Conservation (phyloP, 92 coral and sea anemone species). For the Parazoanthus darwini region DNA sequence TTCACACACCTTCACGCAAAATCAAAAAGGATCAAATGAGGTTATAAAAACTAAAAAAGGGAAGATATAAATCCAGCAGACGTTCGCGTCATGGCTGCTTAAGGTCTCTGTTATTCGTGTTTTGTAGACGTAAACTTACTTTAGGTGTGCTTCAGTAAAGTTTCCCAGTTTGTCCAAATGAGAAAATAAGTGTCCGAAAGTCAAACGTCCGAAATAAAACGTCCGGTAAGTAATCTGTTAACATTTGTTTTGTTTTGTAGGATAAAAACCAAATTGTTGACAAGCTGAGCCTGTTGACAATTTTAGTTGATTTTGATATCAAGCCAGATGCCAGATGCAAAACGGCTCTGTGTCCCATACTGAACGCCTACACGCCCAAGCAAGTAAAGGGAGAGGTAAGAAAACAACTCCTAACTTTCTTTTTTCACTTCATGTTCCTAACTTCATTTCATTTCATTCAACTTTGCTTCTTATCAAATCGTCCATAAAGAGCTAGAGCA, state of each 20-base stretch:
- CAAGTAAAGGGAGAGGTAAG: constrained; percentile 12
- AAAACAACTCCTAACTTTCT: not conserved
- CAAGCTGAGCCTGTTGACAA: constrained; percentile 3
- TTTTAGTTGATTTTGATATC: constrained; percentile 3
- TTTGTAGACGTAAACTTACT: no score
- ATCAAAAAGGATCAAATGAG: no score
- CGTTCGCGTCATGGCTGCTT: no score
- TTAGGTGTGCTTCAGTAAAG: no score
- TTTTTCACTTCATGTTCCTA: not conserved
- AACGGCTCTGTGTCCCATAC: constrained; percentile 5
- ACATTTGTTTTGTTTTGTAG: not conserved
- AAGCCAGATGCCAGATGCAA: not conserved
- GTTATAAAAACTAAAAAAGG: no score
- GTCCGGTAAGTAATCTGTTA: no score
- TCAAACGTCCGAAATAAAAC: no score
- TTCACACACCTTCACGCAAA: no score
- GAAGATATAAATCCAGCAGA: no score
- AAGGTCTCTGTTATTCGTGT: no score
- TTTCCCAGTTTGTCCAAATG: no score
- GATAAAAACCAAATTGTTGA: constrained; percentile 8
- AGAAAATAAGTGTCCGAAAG: no score
- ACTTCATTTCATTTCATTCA: not conserved
- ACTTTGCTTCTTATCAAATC: not conserved
- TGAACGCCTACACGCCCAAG: constrained; percentile 9
- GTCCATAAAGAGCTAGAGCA: not conserved